Percentiles rank a stretch among this genome's conserved stretches.
phyloP scores from a whole-genome alignment of 2,888 invertebrate species.

The Apoda limacodes region DNA sequence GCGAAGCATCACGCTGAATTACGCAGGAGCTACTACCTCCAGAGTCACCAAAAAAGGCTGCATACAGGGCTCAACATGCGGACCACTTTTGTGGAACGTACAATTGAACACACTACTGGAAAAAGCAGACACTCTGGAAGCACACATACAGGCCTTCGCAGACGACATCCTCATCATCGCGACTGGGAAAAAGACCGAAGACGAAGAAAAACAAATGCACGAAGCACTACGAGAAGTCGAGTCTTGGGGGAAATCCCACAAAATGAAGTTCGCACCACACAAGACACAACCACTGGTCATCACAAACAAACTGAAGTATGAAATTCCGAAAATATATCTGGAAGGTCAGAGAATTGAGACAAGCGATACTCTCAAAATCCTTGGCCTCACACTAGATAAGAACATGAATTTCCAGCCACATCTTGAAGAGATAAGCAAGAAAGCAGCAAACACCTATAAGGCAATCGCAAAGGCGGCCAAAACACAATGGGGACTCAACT shows the following conservation, averaged over 20 bases:
- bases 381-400: slow-evolving; percentile 1
- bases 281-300: slow-evolving; percentile 2
- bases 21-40: too few relatives aligned
- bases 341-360: background rate
- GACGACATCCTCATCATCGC: slow-evolving; percentile 1
- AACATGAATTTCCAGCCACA: slow-evolving; percentile 1
- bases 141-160: too few relatives aligned
- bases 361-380: background rate
- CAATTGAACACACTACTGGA: too few relatives aligned
- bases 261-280: background rate
- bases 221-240: background rate
- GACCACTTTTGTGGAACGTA: too few relatives aligned
- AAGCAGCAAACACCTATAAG: too few relatives aligned
- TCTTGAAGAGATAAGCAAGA: too few relatives aligned
- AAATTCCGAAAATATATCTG: background rate
- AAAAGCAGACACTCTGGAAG: too few relatives aligned
- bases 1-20: too few relatives aligned
- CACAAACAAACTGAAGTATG: background rate
- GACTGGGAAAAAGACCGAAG: background rate
- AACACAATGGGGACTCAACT: too few relatives aligned
- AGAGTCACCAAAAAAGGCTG: background rate
- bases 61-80: too few relatives aligned
- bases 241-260: background rate
- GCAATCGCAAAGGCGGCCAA: too few relatives aligned
- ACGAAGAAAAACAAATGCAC: background rate